Base-by-base conservation (phyloP, 2,797 vertebrate species). In the Tangara arthus region DNA sequence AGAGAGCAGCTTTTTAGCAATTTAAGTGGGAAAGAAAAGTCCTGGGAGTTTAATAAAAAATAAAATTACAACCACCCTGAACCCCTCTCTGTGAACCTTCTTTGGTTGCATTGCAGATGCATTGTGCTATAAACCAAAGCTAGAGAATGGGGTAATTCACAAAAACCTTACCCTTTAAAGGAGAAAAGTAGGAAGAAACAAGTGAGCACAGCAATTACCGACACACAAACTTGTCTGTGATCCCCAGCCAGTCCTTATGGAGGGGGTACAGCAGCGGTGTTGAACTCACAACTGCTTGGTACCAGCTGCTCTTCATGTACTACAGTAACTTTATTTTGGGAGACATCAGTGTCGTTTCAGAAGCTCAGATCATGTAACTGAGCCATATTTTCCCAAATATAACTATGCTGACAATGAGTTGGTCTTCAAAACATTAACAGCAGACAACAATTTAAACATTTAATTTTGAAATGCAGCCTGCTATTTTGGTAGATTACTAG, bases 261-360 rank as follows among this genome's bases (percentile, higher is more conserved):
- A 47, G 34, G 20, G n/a, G 30, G 3, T n/a, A 46, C 4, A 2
- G 49, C 59, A n/a, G 28, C 6, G 23, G 5, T n/a, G 46, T 55
- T 53, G 23, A 24, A 24, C 12, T 13, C 2, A 2, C 0, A 12
- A 14, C 23, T 23, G 71, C n/a, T 22, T 13, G 27, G 37, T 8
- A n/a, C 26, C 4, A 2, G 23, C 37, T 44, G 46, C 12, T 39
- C 52, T 34, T 7, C 7, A 20, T 8, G 15, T 6, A 30, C 11
- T 26, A 4, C 14, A 77, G 34, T 8, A 21, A 34, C 16, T 12
- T 28, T 0, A 21, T 10, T 22, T 32, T 49, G 53, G 34, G 41
- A 69, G 9, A 35, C 17, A 55, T 21, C 26, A 15, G 24, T 4
- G 17, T 2, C 0, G 0, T 7, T 70, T 21, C 63, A 50, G 24